phyloP scores from a whole-genome alignment of 2,888 invertebrate species.

The Lycophotia porphyrea region DNA sequence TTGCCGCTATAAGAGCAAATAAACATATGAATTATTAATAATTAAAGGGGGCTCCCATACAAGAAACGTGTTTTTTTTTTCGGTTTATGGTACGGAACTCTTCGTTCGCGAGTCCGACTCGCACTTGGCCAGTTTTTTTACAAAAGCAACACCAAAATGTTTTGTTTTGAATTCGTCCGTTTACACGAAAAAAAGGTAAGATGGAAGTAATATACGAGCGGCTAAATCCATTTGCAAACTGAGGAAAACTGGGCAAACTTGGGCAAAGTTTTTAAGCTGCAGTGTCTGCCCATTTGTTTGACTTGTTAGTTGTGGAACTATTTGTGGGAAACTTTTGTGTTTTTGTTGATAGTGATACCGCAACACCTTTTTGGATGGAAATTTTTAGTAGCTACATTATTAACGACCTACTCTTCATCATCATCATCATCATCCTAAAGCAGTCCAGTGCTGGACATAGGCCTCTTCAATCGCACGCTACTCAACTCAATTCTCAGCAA shows the following conservation, averaged over 20 bases:
- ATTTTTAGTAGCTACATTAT: neutral
- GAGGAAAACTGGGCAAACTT: constrained; percentile 31
- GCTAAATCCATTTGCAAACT: constrained; percentile 52
- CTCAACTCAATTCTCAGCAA: too few relatives aligned
- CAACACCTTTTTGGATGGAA: neutral
- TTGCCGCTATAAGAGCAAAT: too few relatives aligned
- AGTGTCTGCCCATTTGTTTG: constrained; percentile 51
- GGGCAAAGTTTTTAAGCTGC: constrained; percentile 59
- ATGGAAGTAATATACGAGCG: constrained; percentile 52
- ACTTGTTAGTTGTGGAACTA: constrained; percentile 44
- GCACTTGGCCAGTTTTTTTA: too few relatives aligned
- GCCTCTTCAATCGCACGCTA: too few relatives aligned
- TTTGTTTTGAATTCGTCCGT: constrained; percentile 14
- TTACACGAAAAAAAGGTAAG: constrained; percentile 42
- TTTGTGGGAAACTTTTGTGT: constrained; percentile 29
- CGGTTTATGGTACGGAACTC: too few relatives aligned
- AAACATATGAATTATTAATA: too few relatives aligned
- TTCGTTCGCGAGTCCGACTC: too few relatives aligned
- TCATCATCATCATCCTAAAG: too few relatives aligned
- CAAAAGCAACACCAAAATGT: constrained; percentile 11
- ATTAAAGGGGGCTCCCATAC: too few relatives aligned
- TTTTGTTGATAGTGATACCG: constrained; percentile 12
- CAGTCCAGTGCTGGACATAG: too few relatives aligned
- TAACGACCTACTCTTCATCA: neutral
- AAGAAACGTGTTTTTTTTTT: too few relatives aligned